Conservation (phyloP, 2,113 vertebrate species). For the Australoheros scitulus region DNA sequence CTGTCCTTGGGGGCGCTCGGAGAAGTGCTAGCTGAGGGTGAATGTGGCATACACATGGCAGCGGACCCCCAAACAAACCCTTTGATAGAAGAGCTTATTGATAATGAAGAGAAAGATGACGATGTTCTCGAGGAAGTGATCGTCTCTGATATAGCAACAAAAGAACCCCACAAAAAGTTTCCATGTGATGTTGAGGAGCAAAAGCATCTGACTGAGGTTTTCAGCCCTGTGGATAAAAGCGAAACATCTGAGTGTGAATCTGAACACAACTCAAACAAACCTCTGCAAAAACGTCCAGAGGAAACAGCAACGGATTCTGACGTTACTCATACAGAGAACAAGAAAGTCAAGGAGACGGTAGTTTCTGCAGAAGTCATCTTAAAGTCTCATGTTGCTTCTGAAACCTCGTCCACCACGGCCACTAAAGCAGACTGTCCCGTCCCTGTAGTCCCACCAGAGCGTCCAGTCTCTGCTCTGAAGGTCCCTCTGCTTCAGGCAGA, state of each 20-base stretch:
- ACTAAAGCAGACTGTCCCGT: accelerated
- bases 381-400: background rate
- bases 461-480: background rate
- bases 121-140: accelerated
- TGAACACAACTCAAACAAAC: background rate
- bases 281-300: background rate
- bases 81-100: background rate
- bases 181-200: background rate
- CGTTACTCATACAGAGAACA: background rate
- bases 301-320: background rate
- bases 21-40: background rate
- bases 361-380: background rate
- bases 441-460: background rate
- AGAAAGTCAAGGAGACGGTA: background rate
- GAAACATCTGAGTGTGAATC: background rate
- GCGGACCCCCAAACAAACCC: background rate
- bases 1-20: background rate
- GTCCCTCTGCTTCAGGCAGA: background rate
- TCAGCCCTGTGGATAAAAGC: background rate
- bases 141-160: background rate
- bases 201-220: background rate
- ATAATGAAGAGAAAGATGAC: background rate
- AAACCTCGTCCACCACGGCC: background rate
- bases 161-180: background rate
- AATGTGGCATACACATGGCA: background rate